Conservation (phyloP, 2,797 vertebrate genomes). For the Etheostoma nigrum region DNA sequence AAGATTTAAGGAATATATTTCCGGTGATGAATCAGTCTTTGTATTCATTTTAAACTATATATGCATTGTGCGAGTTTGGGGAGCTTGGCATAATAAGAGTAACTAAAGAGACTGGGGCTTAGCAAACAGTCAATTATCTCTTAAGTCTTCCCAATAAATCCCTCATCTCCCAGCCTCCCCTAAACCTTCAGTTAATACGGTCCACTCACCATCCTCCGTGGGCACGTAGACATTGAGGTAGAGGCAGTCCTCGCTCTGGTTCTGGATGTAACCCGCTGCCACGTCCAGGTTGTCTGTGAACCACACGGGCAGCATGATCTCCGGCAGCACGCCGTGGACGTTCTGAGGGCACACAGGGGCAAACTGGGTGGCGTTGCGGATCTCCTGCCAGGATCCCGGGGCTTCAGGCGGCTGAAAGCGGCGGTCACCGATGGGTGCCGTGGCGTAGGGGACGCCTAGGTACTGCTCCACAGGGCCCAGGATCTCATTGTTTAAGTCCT, state of each 20-base stretch:
- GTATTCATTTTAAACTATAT: not conserved
- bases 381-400: conserved; percentile 92
- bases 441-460: conserved; percentile 93
- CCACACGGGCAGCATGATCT: conserved; percentile 96
- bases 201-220: conserved; percentile 93
- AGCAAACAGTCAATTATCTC: conserved; percentile 31
- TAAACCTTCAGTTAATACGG: conserved; percentile 2
- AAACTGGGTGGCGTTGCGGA: conserved; percentile 93
- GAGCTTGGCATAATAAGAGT: conserved; percentile 1
- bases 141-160: not conserved
- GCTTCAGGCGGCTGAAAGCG: conserved; percentile 94
- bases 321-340: conserved; percentile 91
- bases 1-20: not conserved
- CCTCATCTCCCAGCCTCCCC: conserved; percentile 10
- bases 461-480: conserved; percentile 94
- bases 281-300: conserved; percentile 95
- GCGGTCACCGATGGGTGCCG: conserved; percentile 90
- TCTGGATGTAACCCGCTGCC: conserved; percentile 92
- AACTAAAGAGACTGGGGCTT: conserved; percentile 12
- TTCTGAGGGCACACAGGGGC: conserved; percentile 96
- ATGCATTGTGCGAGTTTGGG: not conserved
- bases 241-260: conserved; percentile 96
- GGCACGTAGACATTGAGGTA: conserved; percentile 96
- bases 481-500: conserved; percentile 94
- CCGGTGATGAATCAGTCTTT: not conserved